A percentile compares a stretch with the other conserved stretches of the same genome.
These are phyloP conservation scores for Paratrypauchen microcephalus DNA, from an alignment of 2,797 vertebrate species.

Conservation along the genomic window DNA sequence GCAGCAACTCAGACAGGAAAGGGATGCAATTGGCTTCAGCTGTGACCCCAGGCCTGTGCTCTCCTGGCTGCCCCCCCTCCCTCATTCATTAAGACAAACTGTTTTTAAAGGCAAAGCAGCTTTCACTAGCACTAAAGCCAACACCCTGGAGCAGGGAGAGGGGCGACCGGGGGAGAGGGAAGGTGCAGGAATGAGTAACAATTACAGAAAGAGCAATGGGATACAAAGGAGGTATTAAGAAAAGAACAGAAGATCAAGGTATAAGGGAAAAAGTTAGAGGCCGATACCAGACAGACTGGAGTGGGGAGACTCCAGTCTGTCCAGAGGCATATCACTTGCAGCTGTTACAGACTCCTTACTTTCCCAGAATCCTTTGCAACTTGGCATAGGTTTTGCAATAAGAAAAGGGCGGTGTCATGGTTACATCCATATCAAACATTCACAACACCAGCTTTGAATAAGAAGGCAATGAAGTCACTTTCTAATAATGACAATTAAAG, in stretches of 20 bases:
- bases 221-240: constrained; percentile 45
- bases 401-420: constrained; percentile 68
- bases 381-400: constrained; percentile 61
- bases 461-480: constrained; percentile 57
- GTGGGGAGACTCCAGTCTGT: constrained; percentile 48
- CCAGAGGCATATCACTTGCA: constrained; percentile 73
- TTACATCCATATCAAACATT: constrained; percentile 71
- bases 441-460: constrained; percentile 54
- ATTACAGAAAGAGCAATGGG: constrained; percentile 50
- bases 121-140: constrained; percentile 76
- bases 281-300: constrained; percentile 55
- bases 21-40: constrained; percentile 80
- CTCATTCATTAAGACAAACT: constrained; percentile 75
- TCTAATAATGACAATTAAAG: constrained; percentile 58
- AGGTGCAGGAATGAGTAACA: constrained; percentile 60
- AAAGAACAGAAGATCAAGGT: constrained; percentile 67
- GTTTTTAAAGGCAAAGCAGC: constrained; percentile 77
- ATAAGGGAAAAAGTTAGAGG: constrained; percentile 49
- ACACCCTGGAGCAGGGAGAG: constrained; percentile 67
- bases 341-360: constrained; percentile 67
- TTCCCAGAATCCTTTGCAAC: constrained; percentile 72
- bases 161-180: constrained; percentile 40
- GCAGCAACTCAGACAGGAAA: constrained; percentile 80
- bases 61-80: constrained; percentile 22
- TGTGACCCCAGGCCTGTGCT: constrained; percentile 70